Base-by-base conservation (phyloP, 2,888 invertebrate species). In the Lumbricus terrestris region DNA sequence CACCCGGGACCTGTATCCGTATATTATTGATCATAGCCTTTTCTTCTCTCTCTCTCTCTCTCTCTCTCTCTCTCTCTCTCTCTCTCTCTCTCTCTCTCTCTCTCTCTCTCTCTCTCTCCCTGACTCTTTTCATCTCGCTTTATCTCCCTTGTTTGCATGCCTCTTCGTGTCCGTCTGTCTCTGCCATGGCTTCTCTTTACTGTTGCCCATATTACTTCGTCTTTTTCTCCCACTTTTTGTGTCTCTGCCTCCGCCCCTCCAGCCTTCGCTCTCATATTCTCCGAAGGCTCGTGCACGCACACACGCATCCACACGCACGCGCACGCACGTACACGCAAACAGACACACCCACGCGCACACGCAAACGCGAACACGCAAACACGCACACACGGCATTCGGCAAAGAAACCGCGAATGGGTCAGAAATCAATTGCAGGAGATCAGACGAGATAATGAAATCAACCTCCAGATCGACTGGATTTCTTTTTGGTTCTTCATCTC, bases 361-460 rank as follows among this genome's bases (percentile, higher is more conserved):
- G n/a, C n/a, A n/a, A 29, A 29, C n/a, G 8, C 69, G 2, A 4
- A 15, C 3, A 18, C n/a, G n/a, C n/a, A n/a, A n/a, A n/a, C n/a
- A n/a, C n/a, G 69, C 69, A 29, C n/a, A n/a, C 69, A 1, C 23
- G 40, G 20, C 47, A 69, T 69, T n/a, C n/a, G 69, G 29, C 69
- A n/a, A n/a, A n/a, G 69, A 69, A 69, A 69, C n/a, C 69, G 69
- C n/a, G 29, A 0, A 69, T 11, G 69, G 69, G 69, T 69, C 69
- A 69, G 11, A 69, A 69, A 69, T 69, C 69, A 69, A 69, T 69
- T n/a, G 69, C n/a, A 29, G 8, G n/a, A 69, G 69, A 69, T n/a
- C 69, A 69, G 69, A 69, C n/a, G n/a, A n/a, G 69, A 69, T 69
- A 69, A 69, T 69, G 69, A 69, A 69, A 69, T 69, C 69, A n/a